Percentiles rank a stretch among this genome's conserved stretches.
These are phyloP conservation scores for Aurelia sp. DNA, from an alignment of 30 jellyfish, hydroid and myxozoan genomes.

Conservation along the genomic window DNA sequence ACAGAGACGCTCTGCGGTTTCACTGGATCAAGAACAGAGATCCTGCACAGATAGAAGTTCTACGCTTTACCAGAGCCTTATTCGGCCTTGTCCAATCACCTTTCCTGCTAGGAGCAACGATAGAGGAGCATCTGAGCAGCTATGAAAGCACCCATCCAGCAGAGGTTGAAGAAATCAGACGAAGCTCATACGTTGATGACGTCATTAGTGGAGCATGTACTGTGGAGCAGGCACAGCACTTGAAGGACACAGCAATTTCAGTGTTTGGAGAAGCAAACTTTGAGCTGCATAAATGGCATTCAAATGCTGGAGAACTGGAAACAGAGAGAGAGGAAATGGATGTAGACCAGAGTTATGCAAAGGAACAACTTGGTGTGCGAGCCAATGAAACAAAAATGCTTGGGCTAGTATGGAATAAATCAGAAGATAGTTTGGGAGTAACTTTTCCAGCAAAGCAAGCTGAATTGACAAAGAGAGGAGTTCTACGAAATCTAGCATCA, in stretches of 20 bases:
- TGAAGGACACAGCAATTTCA: conserved; percentile 27
- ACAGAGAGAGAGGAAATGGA: conserved; percentile 2
- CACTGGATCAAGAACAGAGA: conserved; percentile 66
- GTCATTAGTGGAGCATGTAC: conserved; percentile 46
- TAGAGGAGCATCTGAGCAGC: conserved; percentile 47
- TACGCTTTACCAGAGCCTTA: conserved; percentile 44
- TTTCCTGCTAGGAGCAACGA: conserved; percentile 61
- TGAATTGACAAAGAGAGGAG: too few relatives aligned
- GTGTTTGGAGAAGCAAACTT: conserved; percentile 54
- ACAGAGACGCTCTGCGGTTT: conserved; percentile 81
- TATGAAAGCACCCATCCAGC: conserved; percentile 22
- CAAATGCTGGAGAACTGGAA: conserved; percentile 65
- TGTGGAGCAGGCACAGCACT: conserved; percentile 15
- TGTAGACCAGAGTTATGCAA: conserved; percentile 51
- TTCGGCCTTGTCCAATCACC: conserved; percentile 77
- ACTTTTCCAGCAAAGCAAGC: neutral
- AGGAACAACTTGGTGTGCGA: conserved; percentile 57
- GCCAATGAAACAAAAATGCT: conserved; percentile 36
- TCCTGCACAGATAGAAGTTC: conserved; percentile 31
- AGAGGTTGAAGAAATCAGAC: conserved; percentile 33
- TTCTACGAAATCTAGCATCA: too few relatives aligned
- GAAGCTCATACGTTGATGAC: conserved; percentile 71
- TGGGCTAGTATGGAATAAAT: conserved; percentile 46
- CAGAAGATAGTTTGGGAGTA: neutral
- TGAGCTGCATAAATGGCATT: conserved; percentile 77